Evolutionary conservation across 2,888 invertebrate genomes (phyloP).

Genomic region (Sinodicranocentrus sp.): DNA sequence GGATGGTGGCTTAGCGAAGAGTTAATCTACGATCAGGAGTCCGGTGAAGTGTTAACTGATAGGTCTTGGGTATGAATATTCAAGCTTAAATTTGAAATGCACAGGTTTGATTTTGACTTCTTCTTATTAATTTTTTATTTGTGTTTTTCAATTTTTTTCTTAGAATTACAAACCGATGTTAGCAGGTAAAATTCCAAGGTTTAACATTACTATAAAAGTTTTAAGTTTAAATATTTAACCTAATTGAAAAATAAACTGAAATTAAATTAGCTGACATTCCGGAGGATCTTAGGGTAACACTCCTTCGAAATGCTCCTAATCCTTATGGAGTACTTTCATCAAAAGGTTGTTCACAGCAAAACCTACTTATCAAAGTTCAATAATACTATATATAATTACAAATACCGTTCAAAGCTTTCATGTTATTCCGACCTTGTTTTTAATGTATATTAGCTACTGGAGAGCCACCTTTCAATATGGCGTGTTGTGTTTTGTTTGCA

Average conservation of each 20-base stretch:
- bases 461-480: constrained; percentile 29
- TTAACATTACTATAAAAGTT: too few relatives aligned
- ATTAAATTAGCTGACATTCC: constrained; percentile 77
- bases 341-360: constrained; percentile 80
- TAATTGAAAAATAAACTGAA: not conserved
- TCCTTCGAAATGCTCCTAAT: constrained; percentile 84
- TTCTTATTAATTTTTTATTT: not conserved
- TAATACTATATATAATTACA: too few relatives aligned
- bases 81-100: constrained; percentile 76
- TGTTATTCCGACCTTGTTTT: not conserved
- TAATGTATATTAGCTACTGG: too few relatives aligned
- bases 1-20: constrained; percentile 79
- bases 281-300: constrained; percentile 80
- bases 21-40: constrained; percentile 81
- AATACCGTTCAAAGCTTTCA: not conserved
- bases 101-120: not conserved
- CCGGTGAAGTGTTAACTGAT: constrained; percentile 85
- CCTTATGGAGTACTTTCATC: constrained; percentile 85
- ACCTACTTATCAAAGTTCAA: not conserved
- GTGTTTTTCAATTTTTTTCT: not conserved
- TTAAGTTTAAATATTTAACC: not conserved
- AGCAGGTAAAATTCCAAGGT: too few relatives aligned
- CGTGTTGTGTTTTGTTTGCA: constrained; percentile 80
- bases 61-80: constrained; percentile 84
- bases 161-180: constrained; percentile 77